Evolutionary conservation across 2,797 vertebrate genomes (phyloP).

Genomic region (Darevskia nairensis): DNA sequence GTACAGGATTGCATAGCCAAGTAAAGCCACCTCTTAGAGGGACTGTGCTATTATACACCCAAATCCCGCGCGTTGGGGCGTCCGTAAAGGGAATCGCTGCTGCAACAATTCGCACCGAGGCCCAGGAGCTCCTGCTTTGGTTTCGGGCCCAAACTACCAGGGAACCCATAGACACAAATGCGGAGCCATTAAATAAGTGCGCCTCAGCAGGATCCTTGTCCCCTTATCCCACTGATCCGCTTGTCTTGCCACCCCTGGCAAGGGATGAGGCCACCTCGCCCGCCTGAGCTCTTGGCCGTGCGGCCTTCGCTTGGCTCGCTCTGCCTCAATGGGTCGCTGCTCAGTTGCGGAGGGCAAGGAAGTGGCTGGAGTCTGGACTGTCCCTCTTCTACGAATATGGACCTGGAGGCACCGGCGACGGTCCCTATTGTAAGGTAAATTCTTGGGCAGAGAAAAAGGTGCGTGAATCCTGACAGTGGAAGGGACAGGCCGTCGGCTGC

Average conservation of each 20-base stretch:
- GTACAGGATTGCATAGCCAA: slow-evolving; percentile 26
- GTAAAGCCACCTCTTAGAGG: slow-evolving; percentile 63
- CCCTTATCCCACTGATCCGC: slow-evolving; percentile 54
- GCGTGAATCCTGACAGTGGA: too few species aligned
- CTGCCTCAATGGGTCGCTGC: neutral
- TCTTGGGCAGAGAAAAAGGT: too few species aligned
- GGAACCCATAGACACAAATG: slow-evolving; percentile 6
- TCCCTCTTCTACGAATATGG: too few species aligned
- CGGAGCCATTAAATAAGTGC: slow-evolving; percentile 58
- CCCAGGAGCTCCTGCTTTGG: neutral
- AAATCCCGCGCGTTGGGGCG: slow-evolving; percentile 67
- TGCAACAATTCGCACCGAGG: slow-evolving; percentile 23
- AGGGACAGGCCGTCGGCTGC: neutral
- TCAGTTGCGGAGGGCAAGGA: too few species aligned
- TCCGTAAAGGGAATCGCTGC: slow-evolving; percentile 64
- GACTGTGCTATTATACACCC: slow-evolving; percentile 63
- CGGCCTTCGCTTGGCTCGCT: neutral
- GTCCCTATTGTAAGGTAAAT: neutral
- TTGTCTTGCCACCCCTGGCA: neutral
- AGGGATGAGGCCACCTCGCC: neutral
- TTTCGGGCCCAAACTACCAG: neutral
- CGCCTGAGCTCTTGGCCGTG: neutral
- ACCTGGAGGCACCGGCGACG: too few species aligned
- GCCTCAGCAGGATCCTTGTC: slow-evolving; percentile 40
- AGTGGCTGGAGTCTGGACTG: too few species aligned